Evolutionary conservation across 1,140 invertebrate genomes (phyloP).

Genomic region (Zaprionus vittiger): DNA sequence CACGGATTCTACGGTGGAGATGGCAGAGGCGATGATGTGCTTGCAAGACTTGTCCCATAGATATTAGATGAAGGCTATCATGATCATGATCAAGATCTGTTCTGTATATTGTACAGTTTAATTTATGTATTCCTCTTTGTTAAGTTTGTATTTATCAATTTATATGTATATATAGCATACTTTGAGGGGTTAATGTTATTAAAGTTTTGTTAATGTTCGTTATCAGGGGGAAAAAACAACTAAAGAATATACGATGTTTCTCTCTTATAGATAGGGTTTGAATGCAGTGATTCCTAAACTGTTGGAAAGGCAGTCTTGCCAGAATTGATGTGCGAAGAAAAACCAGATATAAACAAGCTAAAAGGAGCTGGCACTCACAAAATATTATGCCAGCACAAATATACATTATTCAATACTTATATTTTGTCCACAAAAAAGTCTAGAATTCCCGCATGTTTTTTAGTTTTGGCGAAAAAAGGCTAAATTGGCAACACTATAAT

Average conservation of each 20-base stretch:
- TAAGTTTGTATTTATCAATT: constrained; percentile 1
- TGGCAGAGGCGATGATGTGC: constrained; percentile 63
- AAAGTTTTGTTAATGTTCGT: background rate
- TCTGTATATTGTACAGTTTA: background rate
- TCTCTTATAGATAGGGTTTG: too few relatives aligned
- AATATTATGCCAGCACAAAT: too few relatives aligned
- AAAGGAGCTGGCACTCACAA: too few relatives aligned
- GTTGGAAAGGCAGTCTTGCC: too few relatives aligned
- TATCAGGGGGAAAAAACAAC: background rate
- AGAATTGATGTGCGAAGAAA: too few relatives aligned
- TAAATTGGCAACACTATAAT: background rate
- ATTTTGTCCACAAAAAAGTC: too few relatives aligned
- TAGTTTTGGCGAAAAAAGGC: too few relatives aligned
- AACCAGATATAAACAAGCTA: too few relatives aligned
- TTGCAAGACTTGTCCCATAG: constrained; percentile 70
- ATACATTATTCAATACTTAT: too few relatives aligned
- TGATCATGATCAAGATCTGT: background rate
- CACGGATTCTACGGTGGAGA: constrained; percentile 43
- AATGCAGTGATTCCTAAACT: too few relatives aligned
- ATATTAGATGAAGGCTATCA: constrained; percentile 46
- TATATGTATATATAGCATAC: constrained; percentile 11
- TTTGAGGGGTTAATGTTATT: background rate
- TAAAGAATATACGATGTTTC: background rate
- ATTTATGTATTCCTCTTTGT: too few relatives aligned
- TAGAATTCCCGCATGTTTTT: too few relatives aligned